Base-by-base conservation (phyloP, 2,888 invertebrate genomes). In the Atethmia centrago region DNA sequence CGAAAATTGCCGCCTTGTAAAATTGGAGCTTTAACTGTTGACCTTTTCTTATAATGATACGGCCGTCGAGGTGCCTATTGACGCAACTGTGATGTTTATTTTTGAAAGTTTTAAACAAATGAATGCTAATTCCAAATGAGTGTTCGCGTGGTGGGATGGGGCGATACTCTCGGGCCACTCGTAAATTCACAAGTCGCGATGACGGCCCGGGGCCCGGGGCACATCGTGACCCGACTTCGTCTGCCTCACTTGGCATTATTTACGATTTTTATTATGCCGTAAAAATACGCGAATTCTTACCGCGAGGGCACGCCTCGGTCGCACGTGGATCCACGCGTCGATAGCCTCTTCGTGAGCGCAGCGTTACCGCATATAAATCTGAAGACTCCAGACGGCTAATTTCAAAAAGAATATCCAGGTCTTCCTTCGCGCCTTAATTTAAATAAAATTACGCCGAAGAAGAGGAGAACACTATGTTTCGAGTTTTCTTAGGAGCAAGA, bases 251-350 rank as follows among this genome's bases (percentile, higher is more conserved):
- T 90, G 92, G 92, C 90, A 91, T 94, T 95, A 95, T 95, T 94
- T 94, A 94, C 93, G 93, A 94, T 95, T 95, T 95, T 95, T 95
- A 94, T 94, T 93, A 93, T 91, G 91, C 91, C 90, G 93, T 94
- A 95, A 95, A 95, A 95, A 95, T 93, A 93, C 93, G 95, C 93
- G 92, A 95, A 94, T 93, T 92, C 92, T 94, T 94, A 92, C 90
- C 83, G 88, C 80, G 89, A 88, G 89, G 91, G 90, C 93, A 93
- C 92, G 93, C 93, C 92, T 90, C 88, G 87, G 92, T 93, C 93
- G 93, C 93, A 91, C 93, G 91, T 93, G 94, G 95, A 95, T 95
- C 92, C 95, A 94, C 94, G 95, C 93, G 90, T 93, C 91, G 95
- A 95, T 95, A 95, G 92, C 90, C 87, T 86, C 90, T 88, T 93